Base-by-base conservation (phyloP, 2,113 vertebrate species). In the Cyanistes caeruleus region DNA sequence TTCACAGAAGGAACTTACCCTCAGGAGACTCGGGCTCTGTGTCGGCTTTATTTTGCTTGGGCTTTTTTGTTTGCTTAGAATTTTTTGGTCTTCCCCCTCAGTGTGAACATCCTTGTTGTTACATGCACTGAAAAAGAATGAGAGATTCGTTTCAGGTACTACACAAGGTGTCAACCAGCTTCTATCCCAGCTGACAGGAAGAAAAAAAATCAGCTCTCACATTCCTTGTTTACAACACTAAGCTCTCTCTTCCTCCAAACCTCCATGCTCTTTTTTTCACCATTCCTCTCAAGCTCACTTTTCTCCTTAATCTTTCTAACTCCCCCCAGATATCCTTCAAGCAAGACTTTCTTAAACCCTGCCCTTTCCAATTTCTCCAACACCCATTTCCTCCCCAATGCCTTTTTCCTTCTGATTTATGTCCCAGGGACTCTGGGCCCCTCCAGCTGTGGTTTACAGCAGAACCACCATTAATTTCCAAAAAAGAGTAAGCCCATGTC, bases 1-100 rank as follows among this genome's bases (percentile, higher is more conserved):
- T 39, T 39, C 37, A 33, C 19, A 90, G 53, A 53, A 83, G 49
- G 37, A 80, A 92, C 93, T 97, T 90, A 97, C 97, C 90, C 84
- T 88, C 15, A 56, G 75, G 51, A 87, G 49, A 31, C 44, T 60
- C 0, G 5, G 46, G 73, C 37, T 85, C 60, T 90, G 15, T 24
- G 59, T 65, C 76, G 93, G 91, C 58, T 96, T 83, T 89, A 92
- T 91, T 78, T 58, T 89, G 58, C 27, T 72, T 88, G 59, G 30
- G 5, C 2, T 68, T 65, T 75, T 44, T 65, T 12, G 9, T 37
- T 81, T 84, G 43, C 65, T 93, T 74, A 92, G 25, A 90, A 90
- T 8, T 35, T 59, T 86, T 55, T 41, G 13, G 46, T 76, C 28
- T 16, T 76, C 13, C 7, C 31, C 6, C 14, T 77, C 62, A 63